Base-by-base conservation (phyloP, 2,797 vertebrate species). In the Lophius americanus region DNA sequence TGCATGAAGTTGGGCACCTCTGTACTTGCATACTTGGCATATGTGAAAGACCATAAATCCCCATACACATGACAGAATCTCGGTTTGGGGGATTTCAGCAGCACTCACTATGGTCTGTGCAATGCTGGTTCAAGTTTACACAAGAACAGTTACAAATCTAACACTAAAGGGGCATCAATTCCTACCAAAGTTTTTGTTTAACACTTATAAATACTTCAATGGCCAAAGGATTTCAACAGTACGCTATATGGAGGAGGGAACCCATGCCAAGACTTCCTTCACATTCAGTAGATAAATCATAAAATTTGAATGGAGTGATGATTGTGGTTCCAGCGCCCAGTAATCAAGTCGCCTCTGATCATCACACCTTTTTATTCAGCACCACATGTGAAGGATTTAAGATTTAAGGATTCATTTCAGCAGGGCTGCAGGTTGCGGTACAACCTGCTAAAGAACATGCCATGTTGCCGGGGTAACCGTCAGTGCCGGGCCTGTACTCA, bases 381-480 rank as follows among this genome's bases (percentile, higher is more conserved):
- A 0, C 52, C 43, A 0, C 49, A 50, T 56, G 62, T 41, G 55
- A 41, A 71, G 56, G 59, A 53, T 57, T 43, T 47, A 6, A 23
- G n/a, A 57, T 65, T 52, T 46, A 57, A 46, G 41, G 63, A 58
- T 57, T 78, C 35, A n/a, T 35, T 49, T 43, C 39, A 7, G 49
- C 50, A 61, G 62, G 7, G 51, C 4, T n/a, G 50, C n/a, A 5
- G 13, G 10, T 50, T 12, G 0, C 54, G 0, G 39, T 62, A 0
- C 65, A 44, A 44, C 79, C 67, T 64, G 73, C 62, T 49, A 6
- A 62, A 41, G 64, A 57, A 70, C 53, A 55, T 54, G 14, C 4
- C 56, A 13, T 4, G 87, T 88, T 81, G 75, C 77, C 54, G 6
- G 64, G 79, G 83, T 51, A 82, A 88, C 85, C 7, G 1, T 4